Conservation (phyloP, 2,888 invertebrate species). For the Auanema freiburgensis region DNA sequence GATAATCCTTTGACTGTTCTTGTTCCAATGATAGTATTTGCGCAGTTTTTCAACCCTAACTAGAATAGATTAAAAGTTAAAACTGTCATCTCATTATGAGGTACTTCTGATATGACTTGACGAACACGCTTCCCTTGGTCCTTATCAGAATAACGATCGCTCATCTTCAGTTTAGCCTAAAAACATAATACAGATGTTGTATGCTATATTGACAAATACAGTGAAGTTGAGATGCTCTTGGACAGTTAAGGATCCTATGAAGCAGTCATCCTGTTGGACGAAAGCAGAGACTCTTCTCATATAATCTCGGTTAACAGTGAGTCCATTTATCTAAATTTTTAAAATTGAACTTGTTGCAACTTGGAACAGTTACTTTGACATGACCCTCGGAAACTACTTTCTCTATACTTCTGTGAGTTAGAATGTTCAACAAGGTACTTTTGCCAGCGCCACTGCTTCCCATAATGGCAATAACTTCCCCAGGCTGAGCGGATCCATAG, state of each 20-base stretch:
- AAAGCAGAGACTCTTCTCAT: slow-evolving; percentile 75
- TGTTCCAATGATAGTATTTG: slow-evolving; percentile 79
- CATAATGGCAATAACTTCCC: slow-evolving; percentile 54
- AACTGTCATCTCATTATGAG: neutral
- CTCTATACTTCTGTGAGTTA: slow-evolving; percentile 74
- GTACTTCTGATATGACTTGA: slow-evolving; percentile 68
- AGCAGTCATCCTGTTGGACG: slow-evolving; percentile 88
- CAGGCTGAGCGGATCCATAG: slow-evolving; percentile 54
- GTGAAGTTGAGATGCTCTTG: slow-evolving; percentile 84
- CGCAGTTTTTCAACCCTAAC: slow-evolving; percentile 71
- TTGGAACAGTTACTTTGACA: slow-evolving; percentile 31
- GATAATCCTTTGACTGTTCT: slow-evolving; percentile 81
- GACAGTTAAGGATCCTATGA: slow-evolving; percentile 82
- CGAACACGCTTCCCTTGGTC: slow-evolving; percentile 75
- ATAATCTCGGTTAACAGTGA: slow-evolving; percentile 32
- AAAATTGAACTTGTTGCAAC: neutral
- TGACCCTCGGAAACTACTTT: slow-evolving; percentile 27
- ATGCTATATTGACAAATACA: slow-evolving; percentile 66
- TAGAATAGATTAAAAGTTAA: slow-evolving; percentile 13
- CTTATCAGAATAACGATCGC: slow-evolving; percentile 72
- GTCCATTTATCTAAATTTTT: slow-evolving; percentile 43
- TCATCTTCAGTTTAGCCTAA: slow-evolving; percentile 77
- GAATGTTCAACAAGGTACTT: slow-evolving; percentile 80
- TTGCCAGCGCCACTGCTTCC: slow-evolving; percentile 72
- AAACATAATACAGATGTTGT: neutral